These are phyloP conservation scores for Gadus chalcogrammus DNA, from an alignment of 2,113 vertebrate species.

Conservation along the genomic window DNA sequence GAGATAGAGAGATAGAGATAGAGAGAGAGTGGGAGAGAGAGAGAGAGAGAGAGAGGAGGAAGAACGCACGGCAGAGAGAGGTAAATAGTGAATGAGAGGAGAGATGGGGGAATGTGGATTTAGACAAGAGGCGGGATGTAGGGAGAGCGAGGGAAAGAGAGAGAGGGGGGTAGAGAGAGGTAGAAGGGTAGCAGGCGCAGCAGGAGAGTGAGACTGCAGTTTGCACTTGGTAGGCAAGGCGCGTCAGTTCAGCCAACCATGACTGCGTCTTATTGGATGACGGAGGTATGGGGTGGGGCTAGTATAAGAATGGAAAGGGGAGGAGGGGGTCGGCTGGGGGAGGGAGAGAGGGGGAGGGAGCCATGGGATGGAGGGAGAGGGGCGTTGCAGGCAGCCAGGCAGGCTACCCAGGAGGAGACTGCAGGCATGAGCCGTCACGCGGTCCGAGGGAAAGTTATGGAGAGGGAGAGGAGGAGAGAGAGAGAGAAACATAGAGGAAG, in stretches of 20 bases:
- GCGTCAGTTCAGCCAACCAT: conserved; percentile 55
- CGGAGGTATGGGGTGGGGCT: conserved; percentile 51
- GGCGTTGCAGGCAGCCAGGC: conserved; percentile 32
- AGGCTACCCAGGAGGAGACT: conserved; percentile 42
- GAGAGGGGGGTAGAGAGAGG: too few species aligned
- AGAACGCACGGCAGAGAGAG: conserved; percentile 40
- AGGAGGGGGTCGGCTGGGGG: background rate
- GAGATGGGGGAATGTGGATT: conserved; percentile 22
- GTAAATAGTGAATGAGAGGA: conserved; percentile 61
- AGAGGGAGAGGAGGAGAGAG: conserved; percentile 9
- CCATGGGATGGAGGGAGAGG: conserved; percentile 51
- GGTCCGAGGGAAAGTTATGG: conserved; percentile 19
- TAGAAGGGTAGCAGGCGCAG: conserved; percentile 36
- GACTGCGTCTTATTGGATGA: conserved; percentile 62
- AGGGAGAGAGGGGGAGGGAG: conserved; percentile 22
- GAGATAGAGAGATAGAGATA: background rate
- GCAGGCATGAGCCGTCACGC: conserved; percentile 48
- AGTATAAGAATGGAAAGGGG: background rate
- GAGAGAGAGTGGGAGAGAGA: conserved; percentile 23
- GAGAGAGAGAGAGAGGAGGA: conserved; percentile 37
- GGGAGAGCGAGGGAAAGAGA: conserved; percentile 39
- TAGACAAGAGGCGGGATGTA: conserved; percentile 22
- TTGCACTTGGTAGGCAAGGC: conserved; percentile 67
- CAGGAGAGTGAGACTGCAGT: conserved; percentile 70
- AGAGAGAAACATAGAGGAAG: background rate